Evolutionary conservation across 2,113 vertebrate genomes (phyloP).

Genomic region (Lamprotornis superbus): DNA sequence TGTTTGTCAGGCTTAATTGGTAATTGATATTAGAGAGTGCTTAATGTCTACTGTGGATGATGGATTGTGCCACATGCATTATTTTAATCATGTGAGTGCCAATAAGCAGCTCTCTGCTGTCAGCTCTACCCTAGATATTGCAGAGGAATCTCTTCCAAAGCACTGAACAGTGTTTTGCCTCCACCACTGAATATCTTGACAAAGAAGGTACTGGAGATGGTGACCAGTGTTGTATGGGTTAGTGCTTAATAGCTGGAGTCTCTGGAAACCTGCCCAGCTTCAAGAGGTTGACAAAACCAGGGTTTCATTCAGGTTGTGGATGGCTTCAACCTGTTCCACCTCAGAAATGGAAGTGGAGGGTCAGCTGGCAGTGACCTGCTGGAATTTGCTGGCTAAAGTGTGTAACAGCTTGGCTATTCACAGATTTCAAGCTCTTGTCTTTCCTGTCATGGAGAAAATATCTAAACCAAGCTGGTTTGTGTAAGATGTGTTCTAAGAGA

Average conservation of each 20-base stretch:
- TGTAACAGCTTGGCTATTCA: background rate
- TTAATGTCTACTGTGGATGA: background rate
- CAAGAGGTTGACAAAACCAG: background rate
- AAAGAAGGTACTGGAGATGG: background rate
- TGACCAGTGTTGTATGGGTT: background rate
- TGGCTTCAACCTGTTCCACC: background rate
- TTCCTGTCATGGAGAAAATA: background rate
- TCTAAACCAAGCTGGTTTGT: background rate
- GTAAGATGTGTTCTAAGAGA: background rate
- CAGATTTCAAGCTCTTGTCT: background rate
- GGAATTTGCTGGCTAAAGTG: background rate
- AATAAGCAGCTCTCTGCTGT: background rate
- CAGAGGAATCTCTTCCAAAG: background rate
- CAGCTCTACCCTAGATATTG: background rate
- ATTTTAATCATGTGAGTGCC: background rate
- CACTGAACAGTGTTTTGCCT: background rate
- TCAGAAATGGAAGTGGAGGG: background rate
- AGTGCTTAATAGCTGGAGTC: background rate
- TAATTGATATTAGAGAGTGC: background rate
- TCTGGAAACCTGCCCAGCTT: background rate
- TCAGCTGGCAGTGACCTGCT: background rate
- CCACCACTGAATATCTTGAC: background rate
- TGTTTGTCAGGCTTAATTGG: background rate
- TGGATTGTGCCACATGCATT: background rate
- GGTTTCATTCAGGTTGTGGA: accelerated